phyloP scores from a whole-genome alignment of 2,888 invertebrate genomes.

The Gari tellinella region DNA sequence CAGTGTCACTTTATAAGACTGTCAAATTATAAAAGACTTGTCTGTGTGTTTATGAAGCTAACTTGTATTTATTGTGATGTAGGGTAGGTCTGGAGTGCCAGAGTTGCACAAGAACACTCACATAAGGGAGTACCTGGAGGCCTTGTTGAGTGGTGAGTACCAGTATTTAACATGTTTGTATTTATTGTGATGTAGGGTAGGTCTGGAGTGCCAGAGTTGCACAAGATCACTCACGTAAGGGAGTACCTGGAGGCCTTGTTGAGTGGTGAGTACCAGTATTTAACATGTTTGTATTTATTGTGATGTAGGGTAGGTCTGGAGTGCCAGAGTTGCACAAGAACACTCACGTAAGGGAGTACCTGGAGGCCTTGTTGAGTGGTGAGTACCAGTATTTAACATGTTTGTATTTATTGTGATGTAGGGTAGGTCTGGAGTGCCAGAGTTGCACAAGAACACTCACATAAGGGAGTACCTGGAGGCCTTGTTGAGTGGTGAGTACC shows the following conservation, averaged over 20 bases:
- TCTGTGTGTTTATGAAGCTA: too few species aligned
- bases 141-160: conserved; percentile 63
- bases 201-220: conserved; percentile 47
- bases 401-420: too few species aligned
- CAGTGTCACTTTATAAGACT: too few species aligned
- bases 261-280: conserved; percentile 60
- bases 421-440: conserved; percentile 54
- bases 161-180: too few species aligned
- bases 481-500: conserved; percentile 63
- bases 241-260: conserved; percentile 69
- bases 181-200: conserved; percentile 59
- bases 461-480: conserved; percentile 68
- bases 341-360: conserved; percentile 67
- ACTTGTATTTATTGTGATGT: too few species aligned
- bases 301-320: conserved; percentile 56
- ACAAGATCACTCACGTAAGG: conserved; percentile 67
- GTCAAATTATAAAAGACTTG: too few species aligned
- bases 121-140: conserved; percentile 68
- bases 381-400: too few species aligned
- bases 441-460: conserved; percentile 65
- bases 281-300: too few species aligned
- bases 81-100: conserved; percentile 56
- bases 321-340: conserved; percentile 59
- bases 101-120: conserved; percentile 66
- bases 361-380: conserved; percentile 69